A percentile compares a stretch with the other conserved stretches of the same genome.
Evolutionary conservation across 2,888 invertebrate species (phyloP).

Genomic region (Zygogramma bicolorata): DNA sequence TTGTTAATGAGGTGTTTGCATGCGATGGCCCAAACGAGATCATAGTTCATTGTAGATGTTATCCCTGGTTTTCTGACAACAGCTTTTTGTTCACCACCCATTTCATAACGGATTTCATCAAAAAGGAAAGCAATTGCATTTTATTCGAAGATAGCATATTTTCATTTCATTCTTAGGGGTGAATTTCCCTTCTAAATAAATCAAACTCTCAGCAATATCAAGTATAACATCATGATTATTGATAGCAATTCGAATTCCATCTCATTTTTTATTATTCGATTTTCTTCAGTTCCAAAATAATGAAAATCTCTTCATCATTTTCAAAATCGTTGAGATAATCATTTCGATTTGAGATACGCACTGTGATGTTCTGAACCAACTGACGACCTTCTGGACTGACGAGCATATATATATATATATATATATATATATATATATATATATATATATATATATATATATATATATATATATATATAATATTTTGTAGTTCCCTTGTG

Average conservation of each 20-base stretch:
- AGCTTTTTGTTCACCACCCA: neutral
- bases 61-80: neutral
- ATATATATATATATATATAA: too few relatives aligned
- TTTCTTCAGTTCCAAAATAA: too few relatives aligned
- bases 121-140: neutral
- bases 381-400: too few relatives aligned
- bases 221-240: constrained; percentile 5
- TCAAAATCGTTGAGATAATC: too few relatives aligned
- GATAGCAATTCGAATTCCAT: neutral
- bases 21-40: neutral
- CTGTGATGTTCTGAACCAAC: too few relatives aligned
- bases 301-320: too few relatives aligned
- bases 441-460: too few relatives aligned
- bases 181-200: neutral
- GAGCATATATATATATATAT: too few relatives aligned
- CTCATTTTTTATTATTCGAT: neutral
- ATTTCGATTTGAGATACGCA: too few relatives aligned
- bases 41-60: neutral
- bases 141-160: neutral
- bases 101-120: neutral
- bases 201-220: constrained; percentile 3
- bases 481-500: neutral
- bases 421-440: too few relatives aligned
- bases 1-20: too few relatives aligned
- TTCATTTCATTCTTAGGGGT: neutral